Evolutionary conservation across 2,888 invertebrate species (phyloP).

Genomic region (Luperina testacea): DNA sequence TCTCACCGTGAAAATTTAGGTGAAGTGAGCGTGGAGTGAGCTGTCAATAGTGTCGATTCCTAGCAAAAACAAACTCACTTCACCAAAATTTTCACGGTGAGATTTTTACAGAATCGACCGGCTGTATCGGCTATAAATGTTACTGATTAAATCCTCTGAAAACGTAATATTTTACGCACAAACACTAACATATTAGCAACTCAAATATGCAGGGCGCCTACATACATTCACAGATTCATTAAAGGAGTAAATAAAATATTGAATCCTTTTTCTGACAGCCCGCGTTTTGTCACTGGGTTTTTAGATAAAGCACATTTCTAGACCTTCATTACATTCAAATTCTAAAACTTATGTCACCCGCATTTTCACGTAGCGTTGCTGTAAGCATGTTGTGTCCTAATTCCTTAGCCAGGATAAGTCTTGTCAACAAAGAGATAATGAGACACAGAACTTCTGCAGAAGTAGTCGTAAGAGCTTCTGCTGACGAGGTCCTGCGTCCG

Average conservation of each 20-base stretch:
- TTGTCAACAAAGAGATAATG: background rate
- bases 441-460: background rate
- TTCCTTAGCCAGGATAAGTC: background rate
- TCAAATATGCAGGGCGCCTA: background rate
- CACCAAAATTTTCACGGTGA: too few species aligned
- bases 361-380: slow-evolving; percentile 7
- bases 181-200: background rate
- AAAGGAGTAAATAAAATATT: background rate
- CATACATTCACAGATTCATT: background rate
- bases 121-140: too few species aligned
- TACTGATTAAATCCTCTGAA: background rate
- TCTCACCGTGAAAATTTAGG: too few species aligned
- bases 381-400: background rate
- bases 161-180: background rate
- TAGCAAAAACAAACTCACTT: too few species aligned
- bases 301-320: background rate
- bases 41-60: too few species aligned
- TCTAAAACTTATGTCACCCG: background rate
- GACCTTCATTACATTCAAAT: background rate
- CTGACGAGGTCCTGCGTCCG: background rate
- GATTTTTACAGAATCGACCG: too few species aligned
- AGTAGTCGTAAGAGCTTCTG: background rate
- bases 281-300: slow-evolving; percentile 20
- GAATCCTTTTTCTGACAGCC: slow-evolving; percentile 4
- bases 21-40: too few species aligned